Base-by-base conservation (phyloP, 2,797 vertebrate genomes). In the Lutjanus campechanus region DNA sequence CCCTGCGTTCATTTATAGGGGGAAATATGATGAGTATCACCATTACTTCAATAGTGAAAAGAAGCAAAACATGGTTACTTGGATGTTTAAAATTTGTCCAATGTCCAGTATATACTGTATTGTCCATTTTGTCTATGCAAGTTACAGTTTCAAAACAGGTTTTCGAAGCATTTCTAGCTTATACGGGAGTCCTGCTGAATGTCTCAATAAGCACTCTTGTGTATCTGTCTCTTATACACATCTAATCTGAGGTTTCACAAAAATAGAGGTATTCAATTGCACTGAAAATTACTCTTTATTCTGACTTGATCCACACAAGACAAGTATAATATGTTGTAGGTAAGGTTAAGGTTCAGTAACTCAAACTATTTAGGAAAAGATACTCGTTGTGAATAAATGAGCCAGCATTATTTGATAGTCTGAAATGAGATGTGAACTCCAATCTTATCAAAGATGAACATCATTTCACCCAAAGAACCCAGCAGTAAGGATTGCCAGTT, bases 171-270 rank as follows among this genome's bases (percentile, higher is more conserved):
- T 77, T 55, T n/a, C 9, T 7, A 46, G 4, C 13, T 50, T 6
- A n/a, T n/a, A n/a, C n/a, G n/a, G n/a, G n/a, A 60, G 64, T 69
- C 64, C 41, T 47, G 68, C 43, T 64, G 60, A n/a, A 59, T 46
- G 41, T 41, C 56, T 60, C 58, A 29, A 25, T 9, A 22, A 62
- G 65, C 49, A 49, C 13, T 50, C 44, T 70, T 11, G 3, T n/a
- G n/a, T n/a, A n/a, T n/a, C n/a, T n/a, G n/a, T n/a, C n/a, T n/a
- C n/a, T n/a, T n/a, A n/a, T n/a, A n/a, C n/a, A n/a, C n/a, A n/a
- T n/a, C n/a, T n/a, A n/a, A n/a, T n/a, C n/a, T n/a, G n/a, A n/a
- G n/a, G n/a, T n/a, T n/a, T n/a, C n/a, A n/a, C n/a, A n/a, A n/a
- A n/a, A n/a, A n/a, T n/a, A n/a, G n/a, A n/a, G n/a, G n/a, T n/a